phyloP scores from a whole-genome alignment of 2,888 invertebrate genomes.

The Athripsodes cinereus region DNA sequence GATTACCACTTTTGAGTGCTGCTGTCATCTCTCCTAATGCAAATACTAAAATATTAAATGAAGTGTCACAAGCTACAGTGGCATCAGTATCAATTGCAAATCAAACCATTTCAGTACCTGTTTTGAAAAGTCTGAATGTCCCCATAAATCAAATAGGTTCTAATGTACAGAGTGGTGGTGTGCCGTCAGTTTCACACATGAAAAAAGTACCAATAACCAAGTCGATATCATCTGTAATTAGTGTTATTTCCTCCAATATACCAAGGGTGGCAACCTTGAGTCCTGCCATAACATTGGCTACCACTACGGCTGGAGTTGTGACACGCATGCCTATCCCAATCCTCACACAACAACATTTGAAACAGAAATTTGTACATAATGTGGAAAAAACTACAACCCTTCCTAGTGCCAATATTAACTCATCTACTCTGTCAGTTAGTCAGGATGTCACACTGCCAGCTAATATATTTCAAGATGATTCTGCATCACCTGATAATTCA shows the following conservation, averaged over 20 bases:
- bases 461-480: constrained; percentile 63
- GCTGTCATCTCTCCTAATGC: constrained; percentile 40
- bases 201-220: constrained; percentile 42
- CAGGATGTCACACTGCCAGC: constrained; percentile 57
- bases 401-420: constrained; percentile 49
- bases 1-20: constrained; percentile 41
- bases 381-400: constrained; percentile 50
- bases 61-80: constrained; percentile 54
- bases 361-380: constrained; percentile 49
- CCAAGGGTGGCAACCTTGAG: constrained; percentile 40
- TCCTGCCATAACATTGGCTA: constrained; percentile 42
- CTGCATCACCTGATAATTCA: constrained; percentile 53
- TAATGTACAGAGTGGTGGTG: constrained; percentile 28
- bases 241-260: constrained; percentile 44
- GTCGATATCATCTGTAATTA: constrained; percentile 45
- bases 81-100: constrained; percentile 50
- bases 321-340: constrained; percentile 44
- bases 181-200: constrained; percentile 35
- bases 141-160: constrained; percentile 36
- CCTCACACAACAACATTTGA: constrained; percentile 46
- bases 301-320: constrained; percentile 36
- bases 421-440: constrained; percentile 52
- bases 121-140: constrained; percentile 43
- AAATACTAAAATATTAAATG: constrained; percentile 47
- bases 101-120: constrained; percentile 48